Evolutionary conservation across 2,113 vertebrate species (phyloP).

Genomic region (Hyla sarda): DNA sequence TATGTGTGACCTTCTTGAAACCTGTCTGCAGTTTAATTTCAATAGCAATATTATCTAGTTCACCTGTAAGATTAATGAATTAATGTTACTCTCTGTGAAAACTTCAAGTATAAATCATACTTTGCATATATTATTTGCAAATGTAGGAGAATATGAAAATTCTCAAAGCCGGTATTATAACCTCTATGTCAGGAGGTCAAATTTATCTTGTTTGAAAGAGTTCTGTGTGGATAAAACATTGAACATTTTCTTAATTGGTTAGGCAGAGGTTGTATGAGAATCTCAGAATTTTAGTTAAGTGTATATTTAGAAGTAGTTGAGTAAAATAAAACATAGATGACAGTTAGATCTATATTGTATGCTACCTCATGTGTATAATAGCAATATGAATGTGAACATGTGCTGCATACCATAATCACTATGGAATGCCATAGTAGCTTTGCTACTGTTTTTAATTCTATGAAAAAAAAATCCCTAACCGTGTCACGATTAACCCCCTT

Average conservation of each 20-base stretch:
- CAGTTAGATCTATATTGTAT: too few species aligned
- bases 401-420: too few species aligned
- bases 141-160: neutral
- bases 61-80: constrained; percentile 41
- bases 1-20: constrained; percentile 17
- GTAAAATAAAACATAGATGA: too few species aligned
- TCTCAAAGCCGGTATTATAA: constrained; percentile 19
- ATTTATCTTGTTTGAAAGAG: neutral
- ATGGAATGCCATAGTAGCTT: too few species aligned
- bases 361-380: too few species aligned
- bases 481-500: too few species aligned
- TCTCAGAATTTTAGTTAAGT: too few species aligned
- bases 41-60: constrained; percentile 18
- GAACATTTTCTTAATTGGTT: neutral
- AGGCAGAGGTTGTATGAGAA: neutral
- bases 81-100: constrained; percentile 33
- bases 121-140: constrained; percentile 20
- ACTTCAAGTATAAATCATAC: constrained; percentile 28
- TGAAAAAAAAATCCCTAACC: too few species aligned
- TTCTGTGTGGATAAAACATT: neutral
- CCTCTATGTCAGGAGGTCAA: constrained; percentile 30
- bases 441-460: too few species aligned
- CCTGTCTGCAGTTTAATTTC: constrained; percentile 2
- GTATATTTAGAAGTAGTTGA: too few species aligned
- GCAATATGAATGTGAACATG: too few species aligned